Conservation (phyloP, 2,888 invertebrate genomes). For the Actias luna region DNA sequence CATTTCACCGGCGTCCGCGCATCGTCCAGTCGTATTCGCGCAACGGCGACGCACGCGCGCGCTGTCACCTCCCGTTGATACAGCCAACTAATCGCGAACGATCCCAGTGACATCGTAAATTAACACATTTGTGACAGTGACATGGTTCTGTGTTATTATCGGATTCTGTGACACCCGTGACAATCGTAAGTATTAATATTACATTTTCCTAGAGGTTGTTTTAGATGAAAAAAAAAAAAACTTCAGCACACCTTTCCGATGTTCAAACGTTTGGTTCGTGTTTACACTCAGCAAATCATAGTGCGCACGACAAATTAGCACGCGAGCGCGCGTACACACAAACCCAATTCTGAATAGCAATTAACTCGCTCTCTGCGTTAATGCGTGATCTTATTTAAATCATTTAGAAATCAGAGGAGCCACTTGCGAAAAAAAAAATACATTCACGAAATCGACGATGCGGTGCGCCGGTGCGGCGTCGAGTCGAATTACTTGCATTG, state of each 20-base stretch:
- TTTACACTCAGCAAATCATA: conserved; percentile 36
- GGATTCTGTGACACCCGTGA: conserved; percentile 68
- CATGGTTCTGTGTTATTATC: conserved; percentile 74
- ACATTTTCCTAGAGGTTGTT: not conserved
- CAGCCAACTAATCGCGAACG: conserved; percentile 37
- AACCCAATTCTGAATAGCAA: conserved; percentile 64
- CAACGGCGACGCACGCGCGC: conserved; percentile 43
- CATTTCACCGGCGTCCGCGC: conserved; percentile 50
- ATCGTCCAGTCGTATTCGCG: conserved; percentile 53
- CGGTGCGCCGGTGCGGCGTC: conserved; percentile 45
- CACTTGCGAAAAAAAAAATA: conserved; percentile 71
- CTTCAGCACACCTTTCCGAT: not conserved
- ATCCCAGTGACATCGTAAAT: conserved; percentile 46
- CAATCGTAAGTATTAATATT: conserved; percentile 60
- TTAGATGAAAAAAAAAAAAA: not conserved
- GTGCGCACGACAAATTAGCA: conserved; percentile 37
- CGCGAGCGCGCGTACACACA: conserved; percentile 53
- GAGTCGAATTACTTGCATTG: conserved; percentile 30
- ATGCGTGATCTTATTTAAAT: conserved; percentile 77
- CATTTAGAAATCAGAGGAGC: conserved; percentile 77
- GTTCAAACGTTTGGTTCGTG: conserved; percentile 25
- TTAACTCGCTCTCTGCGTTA: conserved; percentile 57
- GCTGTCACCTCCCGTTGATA: conserved; percentile 35
- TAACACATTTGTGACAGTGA: conserved; percentile 72
- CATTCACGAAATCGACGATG: conserved; percentile 73